phyloP scores from a whole-genome alignment of 1,140 invertebrate species.

The Leucophenga varia region DNA sequence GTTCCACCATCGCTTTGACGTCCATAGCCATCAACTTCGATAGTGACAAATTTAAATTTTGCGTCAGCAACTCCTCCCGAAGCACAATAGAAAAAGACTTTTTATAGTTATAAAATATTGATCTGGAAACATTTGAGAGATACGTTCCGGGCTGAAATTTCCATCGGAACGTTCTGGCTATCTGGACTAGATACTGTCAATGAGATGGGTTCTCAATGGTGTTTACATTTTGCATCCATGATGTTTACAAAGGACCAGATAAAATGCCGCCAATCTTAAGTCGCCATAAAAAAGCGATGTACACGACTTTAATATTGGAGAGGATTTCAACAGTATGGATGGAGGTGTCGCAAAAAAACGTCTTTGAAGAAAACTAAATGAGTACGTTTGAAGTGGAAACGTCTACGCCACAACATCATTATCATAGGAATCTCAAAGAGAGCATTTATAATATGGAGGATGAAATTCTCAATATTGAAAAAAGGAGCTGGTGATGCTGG shows the following conservation, averaged over 20 bases:
- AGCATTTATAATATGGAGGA: too few species aligned
- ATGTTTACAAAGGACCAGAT: background rate
- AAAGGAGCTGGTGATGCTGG: too few species aligned
- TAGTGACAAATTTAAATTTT: slow-evolving; percentile 53
- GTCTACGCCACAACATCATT: too few species aligned
- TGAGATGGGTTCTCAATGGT: background rate
- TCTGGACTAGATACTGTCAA: background rate
- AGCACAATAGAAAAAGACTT: slow-evolving; percentile 53
- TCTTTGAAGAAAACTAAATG: too few species aligned
- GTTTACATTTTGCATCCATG: background rate
- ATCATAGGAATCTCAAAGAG: too few species aligned
- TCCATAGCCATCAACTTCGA: too few species aligned
- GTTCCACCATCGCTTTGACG: too few species aligned
- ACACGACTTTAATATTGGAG: background rate
- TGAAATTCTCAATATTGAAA: too few species aligned
- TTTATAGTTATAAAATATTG: slow-evolving; percentile 57
- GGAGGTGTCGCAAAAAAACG: too few species aligned
- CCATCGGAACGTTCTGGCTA: background rate
- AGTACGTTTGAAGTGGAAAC: background rate
- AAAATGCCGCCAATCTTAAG: too few species aligned
- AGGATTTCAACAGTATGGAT: background rate
- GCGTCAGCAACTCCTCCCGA: slow-evolving; percentile 56
- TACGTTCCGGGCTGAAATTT: background rate
- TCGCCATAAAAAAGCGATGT: background rate
- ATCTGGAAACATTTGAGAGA: slow-evolving; percentile 20